Evolutionary conservation across 2,888 invertebrate species (phyloP).

Genomic region (Dendrolimus houi): DNA sequence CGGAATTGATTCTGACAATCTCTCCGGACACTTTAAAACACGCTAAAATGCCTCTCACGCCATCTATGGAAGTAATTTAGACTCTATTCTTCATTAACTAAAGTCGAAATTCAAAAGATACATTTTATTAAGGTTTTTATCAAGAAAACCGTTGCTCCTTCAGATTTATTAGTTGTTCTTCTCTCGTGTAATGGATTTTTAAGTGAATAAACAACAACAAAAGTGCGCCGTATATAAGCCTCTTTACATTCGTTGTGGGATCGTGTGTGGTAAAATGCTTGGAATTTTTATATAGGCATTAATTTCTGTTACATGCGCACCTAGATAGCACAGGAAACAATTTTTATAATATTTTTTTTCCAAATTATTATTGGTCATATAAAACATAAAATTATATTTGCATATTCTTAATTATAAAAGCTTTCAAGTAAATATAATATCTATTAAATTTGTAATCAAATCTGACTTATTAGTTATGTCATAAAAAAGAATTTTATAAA

Average conservation of each 20-base stretch:
- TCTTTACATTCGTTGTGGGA: neutral
- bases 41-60: slow-evolving; percentile 41
- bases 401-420: too few species aligned
- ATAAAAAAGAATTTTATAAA: too few species aligned
- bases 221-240: slow-evolving; percentile 20
- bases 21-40: slow-evolving; percentile 52
- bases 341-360: too few species aligned
- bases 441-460: too few species aligned
- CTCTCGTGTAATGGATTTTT: slow-evolving; percentile 70
- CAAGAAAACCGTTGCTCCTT: slow-evolving; percentile 43
- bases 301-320: too few species aligned
- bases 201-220: slow-evolving; percentile 65
- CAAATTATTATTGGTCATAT: too few species aligned
- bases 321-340: too few species aligned
- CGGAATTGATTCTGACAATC: slow-evolving; percentile 67
- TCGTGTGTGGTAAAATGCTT: neutral
- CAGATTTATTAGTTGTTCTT: slow-evolving; percentile 67
- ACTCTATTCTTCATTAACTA: slow-evolving; percentile 9
- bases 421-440: too few species aligned
- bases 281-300: neutral
- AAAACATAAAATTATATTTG: too few species aligned
- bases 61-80: slow-evolving; percentile 9
- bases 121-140: slow-evolving; percentile 25
- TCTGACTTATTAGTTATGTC: too few species aligned
- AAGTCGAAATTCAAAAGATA: slow-evolving; percentile 12